Evolutionary conservation across 2,888 invertebrate species (phyloP).

Genomic region (Lomographa bimaculata): DNA sequence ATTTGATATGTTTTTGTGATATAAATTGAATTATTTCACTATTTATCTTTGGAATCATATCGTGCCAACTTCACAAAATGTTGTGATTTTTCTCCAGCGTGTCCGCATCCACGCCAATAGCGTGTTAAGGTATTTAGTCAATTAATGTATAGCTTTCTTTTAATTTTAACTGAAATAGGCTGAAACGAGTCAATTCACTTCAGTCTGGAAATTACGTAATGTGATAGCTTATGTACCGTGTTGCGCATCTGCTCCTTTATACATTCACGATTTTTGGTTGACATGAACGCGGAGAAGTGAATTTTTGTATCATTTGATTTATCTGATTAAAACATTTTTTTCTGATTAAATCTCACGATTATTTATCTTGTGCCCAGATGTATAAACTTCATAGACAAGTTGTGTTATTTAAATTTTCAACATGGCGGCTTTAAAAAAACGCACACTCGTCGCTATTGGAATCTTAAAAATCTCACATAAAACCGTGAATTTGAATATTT

Average conservation of each 20-base stretch:
- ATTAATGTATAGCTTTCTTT: conserved; percentile 78
- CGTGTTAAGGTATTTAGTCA: conserved; percentile 81
- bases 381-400: too few relatives aligned
- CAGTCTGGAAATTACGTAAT: conserved; percentile 49
- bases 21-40: too few relatives aligned
- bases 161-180: conserved; percentile 53
- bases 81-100: conserved; percentile 32
- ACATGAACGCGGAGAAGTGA: neutral
- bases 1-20: too few relatives aligned
- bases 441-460: too few relatives aligned
- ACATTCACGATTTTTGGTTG: conserved; percentile 1
- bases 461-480: too few relatives aligned
- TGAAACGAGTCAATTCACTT: conserved; percentile 56
- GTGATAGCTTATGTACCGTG: conserved; percentile 53
- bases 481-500: too few relatives aligned
- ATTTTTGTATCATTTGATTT: neutral
- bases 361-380: too few relatives aligned
- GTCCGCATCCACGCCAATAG: conserved; percentile 50
- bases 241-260: conserved; percentile 4
- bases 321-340: too few relatives aligned
- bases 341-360: too few relatives aligned
- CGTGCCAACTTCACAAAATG: conserved; percentile 24
- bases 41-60: too few relatives aligned
- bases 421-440: too few relatives aligned
- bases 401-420: too few relatives aligned